Evolutionary conservation across 1,140 invertebrate species (phyloP).

Genomic region (Pseudomyrmex sp.): DNA sequence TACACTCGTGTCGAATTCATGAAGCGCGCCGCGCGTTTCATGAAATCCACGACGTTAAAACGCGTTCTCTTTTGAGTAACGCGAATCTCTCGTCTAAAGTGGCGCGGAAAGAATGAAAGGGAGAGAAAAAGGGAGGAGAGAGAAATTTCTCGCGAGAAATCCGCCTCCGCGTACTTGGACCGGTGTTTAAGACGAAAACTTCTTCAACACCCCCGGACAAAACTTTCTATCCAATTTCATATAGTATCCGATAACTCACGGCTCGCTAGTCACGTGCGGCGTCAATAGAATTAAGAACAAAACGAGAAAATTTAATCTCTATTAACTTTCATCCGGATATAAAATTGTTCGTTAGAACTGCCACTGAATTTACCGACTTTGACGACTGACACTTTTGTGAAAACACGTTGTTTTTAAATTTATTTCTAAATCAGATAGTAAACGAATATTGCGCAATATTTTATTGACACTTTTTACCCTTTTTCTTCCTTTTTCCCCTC

Average conservation of each 20-base stretch:
- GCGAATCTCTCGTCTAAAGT: conserved; percentile 28
- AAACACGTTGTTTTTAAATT: too few relatives aligned
- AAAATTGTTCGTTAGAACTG: conserved; percentile 7
- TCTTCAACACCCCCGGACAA: conserved; percentile 51
- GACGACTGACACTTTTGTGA: too few relatives aligned
- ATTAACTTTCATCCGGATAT: conserved; percentile 43
- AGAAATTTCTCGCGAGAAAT: conserved; percentile 54
- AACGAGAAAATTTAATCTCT: conserved; percentile 44
- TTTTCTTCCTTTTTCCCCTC: too few relatives aligned
- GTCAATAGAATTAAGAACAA: conserved; percentile 46
- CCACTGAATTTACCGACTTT: too few relatives aligned
- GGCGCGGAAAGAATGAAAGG: not conserved
- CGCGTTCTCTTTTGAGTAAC: conserved; percentile 35
- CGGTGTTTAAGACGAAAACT: conserved; percentile 55
- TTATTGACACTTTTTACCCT: too few relatives aligned
- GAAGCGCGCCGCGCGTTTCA: conserved; percentile 47
- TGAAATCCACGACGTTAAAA: conserved; percentile 47
- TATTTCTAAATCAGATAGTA: too few relatives aligned
- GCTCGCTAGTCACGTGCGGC: conserved; percentile 26
- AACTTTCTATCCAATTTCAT: conserved; percentile 62
- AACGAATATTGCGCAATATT: too few relatives aligned
- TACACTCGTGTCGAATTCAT: conserved; percentile 39
- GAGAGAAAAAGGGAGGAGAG: not conserved
- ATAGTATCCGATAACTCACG: conserved; percentile 57
- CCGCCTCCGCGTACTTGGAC: conserved; percentile 44